Evolutionary conservation across 2,888 invertebrate genomes (phyloP), one percentile per base, ranked within the genome.

Genomic region (Aquatica leii): DNA sequence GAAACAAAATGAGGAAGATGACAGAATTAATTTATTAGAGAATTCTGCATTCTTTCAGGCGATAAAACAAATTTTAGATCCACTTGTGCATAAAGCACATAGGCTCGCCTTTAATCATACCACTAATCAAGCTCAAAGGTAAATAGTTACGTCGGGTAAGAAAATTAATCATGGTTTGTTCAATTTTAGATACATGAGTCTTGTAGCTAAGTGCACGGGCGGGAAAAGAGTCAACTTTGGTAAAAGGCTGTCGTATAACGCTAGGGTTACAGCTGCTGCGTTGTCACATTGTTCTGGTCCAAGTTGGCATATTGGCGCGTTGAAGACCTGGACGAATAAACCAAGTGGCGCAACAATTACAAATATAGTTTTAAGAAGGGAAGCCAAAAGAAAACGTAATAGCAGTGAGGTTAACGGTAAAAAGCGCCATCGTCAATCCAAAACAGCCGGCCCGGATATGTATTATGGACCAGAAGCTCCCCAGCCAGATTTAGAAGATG

Each of bases 191-290:
- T 46, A 46, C 12, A 14, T 48, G 49, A n/a, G 17, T 17, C 12
- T 48, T 6, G 49, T 48, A 3, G 49, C 49, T 17, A 48, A 18
- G 12, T 48, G 49, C 12, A 48, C 49, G 9, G 49, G 49, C 24
- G 49, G 49, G 6, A 48, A 48, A 18, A 18, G 49, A 48, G 12
- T 48, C 17, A 48, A 48, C 4, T 18, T 15, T 18, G 5, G 17
- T 9, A 48, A 48, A 48, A 24, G 49, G 12, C 14, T 15, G 5
- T 48, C 49, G 2, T 48, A 48, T 18, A 48, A 15, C 1, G 17
- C 49, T 3, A 9, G 49, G 1, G 2, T 11, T 1, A 17, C 9
- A 6, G 17, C 20, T 18, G 20, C 20, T 3, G 20, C 21, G 1
- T 21, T 18, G 2, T 12, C 49, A 9, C 49, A 18, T 48, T 15